Base-by-base conservation (phyloP, 2,113 vertebrate genomes). In the Ctenodactylus gundi region DNA sequence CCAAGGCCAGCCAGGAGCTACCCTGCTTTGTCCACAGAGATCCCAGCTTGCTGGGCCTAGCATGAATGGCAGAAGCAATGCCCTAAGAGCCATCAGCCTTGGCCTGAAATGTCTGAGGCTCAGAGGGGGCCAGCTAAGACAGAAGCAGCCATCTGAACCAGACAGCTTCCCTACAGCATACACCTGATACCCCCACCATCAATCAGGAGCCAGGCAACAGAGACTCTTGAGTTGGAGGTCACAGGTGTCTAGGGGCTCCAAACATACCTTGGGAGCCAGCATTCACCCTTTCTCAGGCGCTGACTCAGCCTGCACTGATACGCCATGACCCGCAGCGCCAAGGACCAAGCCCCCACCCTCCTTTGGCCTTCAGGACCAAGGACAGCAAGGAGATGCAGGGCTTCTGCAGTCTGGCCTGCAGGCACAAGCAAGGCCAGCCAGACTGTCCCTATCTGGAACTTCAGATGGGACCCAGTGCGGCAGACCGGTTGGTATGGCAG, bases 291-390 rank as follows among this genome's bases (percentile, higher is more conserved):
- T 64, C 49, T 34, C 70, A 75, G 17, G 9, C 55, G n/a, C n/a
- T n/a, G n/a, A 55, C 13, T 15, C 46, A 0, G 3, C 53, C 60
- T 0, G 0, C 1, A 6, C 2, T 36, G 10, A 21, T 20, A 21
- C 21, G 39, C n/a, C 4, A 18, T 65, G 51, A 6, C 0, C 0
- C 25, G 27, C 23, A 21, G 21, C 0, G 3, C 11, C 6, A 3
- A 70, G 23, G 17, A 20, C 49, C 23, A 14, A 8, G 1, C 5
- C 65, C 55, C 29, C 6, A 11, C 27, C 0, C 17, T n/a, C n/a
- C n/a, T n/a, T 9, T 21, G 39, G 83, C 2, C 6, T 1, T 34
- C 25, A 36, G 10, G 51, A 34, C 65, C 60, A 31, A 25, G 3
- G 34, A 31, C 14, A 21, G 29, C 53, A 36, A 20, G 15, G 6